phyloP scores from a whole-genome alignment of 1,140 invertebrate species.

The Drosophila kohkoa region DNA sequence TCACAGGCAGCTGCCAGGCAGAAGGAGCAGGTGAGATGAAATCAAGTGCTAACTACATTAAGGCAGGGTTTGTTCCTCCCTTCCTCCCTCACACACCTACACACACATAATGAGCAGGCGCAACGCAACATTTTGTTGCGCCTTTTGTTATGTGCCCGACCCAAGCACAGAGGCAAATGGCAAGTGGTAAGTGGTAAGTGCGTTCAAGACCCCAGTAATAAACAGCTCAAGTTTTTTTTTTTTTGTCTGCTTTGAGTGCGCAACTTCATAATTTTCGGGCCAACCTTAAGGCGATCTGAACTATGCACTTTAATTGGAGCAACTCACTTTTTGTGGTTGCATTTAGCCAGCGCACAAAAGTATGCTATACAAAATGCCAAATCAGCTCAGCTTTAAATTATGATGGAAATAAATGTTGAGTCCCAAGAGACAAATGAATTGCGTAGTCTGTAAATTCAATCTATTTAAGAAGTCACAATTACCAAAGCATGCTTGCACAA shows the following conservation, averaged over 20 bases:
- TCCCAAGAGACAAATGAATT: neutral
- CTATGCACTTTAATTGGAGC: slow-evolving; percentile 23
- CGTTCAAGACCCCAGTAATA: slow-evolving; percentile 55
- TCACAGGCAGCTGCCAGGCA: neutral
- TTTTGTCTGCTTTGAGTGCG: slow-evolving; percentile 5
- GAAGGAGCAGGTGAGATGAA: slow-evolving; percentile 50
- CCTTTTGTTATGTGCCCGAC: slow-evolving; percentile 43
- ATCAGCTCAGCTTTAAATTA: neutral
- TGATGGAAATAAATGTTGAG: neutral
- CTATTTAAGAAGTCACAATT: neutral
- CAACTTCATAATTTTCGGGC: slow-evolving; percentile 15
- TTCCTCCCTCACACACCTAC: neutral
- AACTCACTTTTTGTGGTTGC: neutral
- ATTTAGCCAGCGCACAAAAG: neutral
- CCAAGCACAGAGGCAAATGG: slow-evolving; percentile 10
- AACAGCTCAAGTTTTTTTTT: slow-evolving; percentile 51
- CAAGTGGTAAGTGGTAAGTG: slow-evolving; percentile 69
- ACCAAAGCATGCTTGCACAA: no score
- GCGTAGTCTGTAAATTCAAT: neutral
- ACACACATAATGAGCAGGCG: slow-evolving; percentile 60
- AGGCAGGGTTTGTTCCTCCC: slow-evolving; percentile 33
- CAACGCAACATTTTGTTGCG: slow-evolving; percentile 54
- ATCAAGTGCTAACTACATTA: slow-evolving; percentile 78
- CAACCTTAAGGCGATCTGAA: slow-evolving; percentile 1
- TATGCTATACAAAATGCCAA: neutral